phyloP scores from a whole-genome alignment of 1,140 invertebrate genomes.

The Panagrolaimus sp. region DNA sequence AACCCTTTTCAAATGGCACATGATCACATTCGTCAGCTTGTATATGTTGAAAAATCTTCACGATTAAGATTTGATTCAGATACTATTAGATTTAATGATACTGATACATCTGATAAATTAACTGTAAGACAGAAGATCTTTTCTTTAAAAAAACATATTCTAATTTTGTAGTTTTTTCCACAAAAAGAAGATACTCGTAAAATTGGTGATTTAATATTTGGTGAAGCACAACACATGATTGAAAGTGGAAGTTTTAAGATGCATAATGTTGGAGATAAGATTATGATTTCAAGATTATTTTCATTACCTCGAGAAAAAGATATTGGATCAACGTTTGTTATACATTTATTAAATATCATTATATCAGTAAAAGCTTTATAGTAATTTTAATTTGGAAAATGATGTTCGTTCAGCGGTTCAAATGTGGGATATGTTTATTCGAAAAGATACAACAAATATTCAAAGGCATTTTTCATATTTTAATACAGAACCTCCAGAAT shows the following conservation, averaged over 20 bases:
- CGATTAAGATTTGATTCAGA: background rate
- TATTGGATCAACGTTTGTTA: background rate
- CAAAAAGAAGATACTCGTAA: background rate
- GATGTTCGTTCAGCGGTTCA: background rate
- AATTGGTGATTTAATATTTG: background rate
- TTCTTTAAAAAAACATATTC: background rate
- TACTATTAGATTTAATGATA: background rate
- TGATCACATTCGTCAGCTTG: background rate
- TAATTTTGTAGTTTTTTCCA: background rate
- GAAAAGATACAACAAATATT: background rate
- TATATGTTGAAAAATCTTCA: background rate
- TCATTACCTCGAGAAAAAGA: background rate
- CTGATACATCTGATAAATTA: background rate
- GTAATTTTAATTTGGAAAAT: background rate
- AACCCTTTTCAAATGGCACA: background rate
- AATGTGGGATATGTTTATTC: constrained; percentile 1
- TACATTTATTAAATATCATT: background rate
- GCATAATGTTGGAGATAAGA: background rate
- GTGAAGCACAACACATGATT: background rate
- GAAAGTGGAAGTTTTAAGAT: background rate
- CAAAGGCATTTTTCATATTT: background rate
- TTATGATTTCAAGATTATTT: background rate
- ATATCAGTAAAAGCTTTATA: background rate
- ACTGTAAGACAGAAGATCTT: background rate
- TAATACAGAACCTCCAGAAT: constrained; percentile 1